Base-by-base conservation (phyloP, 2,113 vertebrate genomes). In the Arvicanthis niloticus region DNA sequence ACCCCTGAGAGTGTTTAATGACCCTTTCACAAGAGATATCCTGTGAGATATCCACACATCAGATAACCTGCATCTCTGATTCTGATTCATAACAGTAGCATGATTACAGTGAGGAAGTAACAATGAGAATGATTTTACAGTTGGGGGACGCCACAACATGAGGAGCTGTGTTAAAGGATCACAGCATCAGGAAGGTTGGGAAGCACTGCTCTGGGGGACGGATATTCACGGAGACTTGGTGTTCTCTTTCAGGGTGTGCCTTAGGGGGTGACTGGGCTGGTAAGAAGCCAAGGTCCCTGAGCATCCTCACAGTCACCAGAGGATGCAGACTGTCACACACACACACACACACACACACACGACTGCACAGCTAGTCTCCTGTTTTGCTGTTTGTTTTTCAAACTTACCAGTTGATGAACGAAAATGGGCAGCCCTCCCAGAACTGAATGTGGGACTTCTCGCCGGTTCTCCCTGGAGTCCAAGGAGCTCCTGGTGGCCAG, bases 351-450 rank as follows among this genome's bases (percentile, higher is more conserved):
- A 68, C 65, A 29, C 62, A 29, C 60, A 62, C 60, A 62, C 60
- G 42, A 53, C 16, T 82, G 45, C 31, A 10, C 48, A 87, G 75
- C 40, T 5, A 0, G 53, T 34, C 60, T 73, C 72, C 37, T 56
- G 86, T 42, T 56, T 45, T 60, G 56, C 11, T 77, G 40, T 92
- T 96, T 96, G 24, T 42, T 92, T 98, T 86, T 89, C 13, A 62
- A 89, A 89, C 68, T 5, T 75, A 62, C 48, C 67, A 86, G 86
- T 72, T 77, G 76, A 68, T 81, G 89, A 72, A 26, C 3, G 68
- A 76, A 89, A 90, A 42, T n/a, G 13, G 29, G 76, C 65, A 65
- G 51, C 88, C 76, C 72, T 45, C 42, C 88, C 65, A 7, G 84
- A 93, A 58, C 72, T 90, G 85, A 60, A 51, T 13, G 76, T 9